Evolutionary conservation across 2,113 vertebrate genomes (phyloP).

Genomic region (Irena cyanogastra): DNA sequence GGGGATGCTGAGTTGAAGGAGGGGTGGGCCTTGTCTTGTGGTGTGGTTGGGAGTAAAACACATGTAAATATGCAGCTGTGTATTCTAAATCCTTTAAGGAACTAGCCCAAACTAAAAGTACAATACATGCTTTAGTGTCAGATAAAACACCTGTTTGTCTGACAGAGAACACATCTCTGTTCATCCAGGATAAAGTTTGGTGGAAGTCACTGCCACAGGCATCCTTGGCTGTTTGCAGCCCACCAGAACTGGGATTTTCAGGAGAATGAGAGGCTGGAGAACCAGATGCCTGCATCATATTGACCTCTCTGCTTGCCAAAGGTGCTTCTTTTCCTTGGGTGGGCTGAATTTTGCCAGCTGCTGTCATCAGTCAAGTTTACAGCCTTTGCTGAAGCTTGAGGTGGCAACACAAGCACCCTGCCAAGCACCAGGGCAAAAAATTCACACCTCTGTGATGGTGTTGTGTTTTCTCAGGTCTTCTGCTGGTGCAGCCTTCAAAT

Average conservation of each 20-base stretch:
- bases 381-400: not conserved
- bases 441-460: conserved; percentile 22
- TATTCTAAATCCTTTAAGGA: not conserved
- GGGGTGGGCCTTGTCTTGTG: not conserved
- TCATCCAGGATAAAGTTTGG: not conserved
- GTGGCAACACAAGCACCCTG: not conserved
- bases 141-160: not conserved
- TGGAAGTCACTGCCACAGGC: not conserved
- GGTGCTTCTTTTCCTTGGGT: not conserved
- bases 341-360: conserved; percentile 48
- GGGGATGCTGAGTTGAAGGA: not conserved
- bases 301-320: not conserved
- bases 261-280: not conserved
- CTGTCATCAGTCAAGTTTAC: conserved; percentile 30
- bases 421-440: not conserved
- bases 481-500: conserved; percentile 28
- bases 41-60: not conserved
- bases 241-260: not conserved
- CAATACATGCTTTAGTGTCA: not conserved
- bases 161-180: not conserved
- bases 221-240: not conserved
- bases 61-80: not conserved
- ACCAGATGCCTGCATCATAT: not conserved
- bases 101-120: not conserved
- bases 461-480: conserved; percentile 57